Evolutionary conservation across 2,113 vertebrate genomes (phyloP).

Genomic region (Stigmatopora nigra): DNA sequence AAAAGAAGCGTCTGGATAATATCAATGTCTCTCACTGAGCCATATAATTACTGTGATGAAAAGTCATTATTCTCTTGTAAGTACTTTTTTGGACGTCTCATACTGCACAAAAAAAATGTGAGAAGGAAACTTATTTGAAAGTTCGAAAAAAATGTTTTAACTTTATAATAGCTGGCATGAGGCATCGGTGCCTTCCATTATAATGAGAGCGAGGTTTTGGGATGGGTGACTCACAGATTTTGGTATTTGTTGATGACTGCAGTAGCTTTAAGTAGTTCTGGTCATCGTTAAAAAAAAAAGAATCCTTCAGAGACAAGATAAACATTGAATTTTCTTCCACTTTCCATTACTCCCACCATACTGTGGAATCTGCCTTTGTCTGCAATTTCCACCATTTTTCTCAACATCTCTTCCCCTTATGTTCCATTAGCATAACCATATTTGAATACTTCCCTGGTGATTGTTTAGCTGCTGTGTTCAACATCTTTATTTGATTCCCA

Average conservation of each 20-base stretch:
- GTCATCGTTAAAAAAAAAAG: constrained; percentile 33
- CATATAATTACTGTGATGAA: constrained; percentile 42
- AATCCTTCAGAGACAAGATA: constrained; percentile 43
- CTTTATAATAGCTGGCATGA: constrained; percentile 6
- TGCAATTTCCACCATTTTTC: constrained; percentile 8
- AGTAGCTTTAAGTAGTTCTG: constrained; percentile 32
- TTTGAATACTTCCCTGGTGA: constrained; percentile 52
- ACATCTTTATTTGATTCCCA: constrained; percentile 58
- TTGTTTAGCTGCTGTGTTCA: constrained; percentile 60
- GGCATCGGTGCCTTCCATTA: neutral
- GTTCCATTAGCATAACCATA: constrained; percentile 56
- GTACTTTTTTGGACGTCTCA: constrained; percentile 4
- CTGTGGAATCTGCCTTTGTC: constrained; percentile 18
- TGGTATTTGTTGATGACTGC: constrained; percentile 23
- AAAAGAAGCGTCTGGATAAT: constrained; percentile 40
- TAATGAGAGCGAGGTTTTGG: neutral
- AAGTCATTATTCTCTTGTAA: constrained; percentile 32
- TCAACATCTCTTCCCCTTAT: constrained; percentile 2
- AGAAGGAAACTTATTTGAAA: constrained; percentile 4
- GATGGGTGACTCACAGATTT: constrained; percentile 1
- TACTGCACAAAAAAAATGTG: neutral
- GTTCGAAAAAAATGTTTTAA: constrained; percentile 4
- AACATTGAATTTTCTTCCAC: constrained; percentile 51
- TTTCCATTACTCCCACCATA: constrained; percentile 26
- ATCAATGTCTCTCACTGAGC: constrained; percentile 35